Evolutionary conservation across 1,140 invertebrate species (phyloP).

Genomic region (Hyles vespertilio): DNA sequence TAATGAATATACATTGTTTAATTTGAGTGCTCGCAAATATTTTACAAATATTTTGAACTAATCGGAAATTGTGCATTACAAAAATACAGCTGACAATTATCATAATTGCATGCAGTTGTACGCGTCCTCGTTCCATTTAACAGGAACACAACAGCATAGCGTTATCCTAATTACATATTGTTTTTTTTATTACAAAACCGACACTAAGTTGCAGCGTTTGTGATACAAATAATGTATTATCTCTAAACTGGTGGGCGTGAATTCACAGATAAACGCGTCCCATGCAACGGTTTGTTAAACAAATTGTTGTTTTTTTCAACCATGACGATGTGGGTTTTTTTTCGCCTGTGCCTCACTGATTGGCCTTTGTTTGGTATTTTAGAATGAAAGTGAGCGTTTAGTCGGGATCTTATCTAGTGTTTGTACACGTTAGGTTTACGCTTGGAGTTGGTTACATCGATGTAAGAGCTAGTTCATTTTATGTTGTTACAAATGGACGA

Average conservation of each 20-base stretch:
- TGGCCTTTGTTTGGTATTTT: neutral
- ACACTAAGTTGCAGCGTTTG: conserved; percentile 28
- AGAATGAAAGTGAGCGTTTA: neutral
- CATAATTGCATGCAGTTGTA: too few species aligned
- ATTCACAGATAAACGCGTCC: conserved; percentile 56
- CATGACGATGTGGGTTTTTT: conserved; percentile 10
- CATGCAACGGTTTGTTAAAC: conserved; percentile 36
- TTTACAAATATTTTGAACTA: too few species aligned
- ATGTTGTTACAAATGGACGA: too few species aligned
- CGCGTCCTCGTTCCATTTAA: neutral
- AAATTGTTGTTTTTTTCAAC: conserved; percentile 24
- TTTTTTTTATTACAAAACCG: conserved; percentile 9
- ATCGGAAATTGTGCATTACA: too few species aligned
- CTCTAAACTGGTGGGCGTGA: conserved; percentile 48
- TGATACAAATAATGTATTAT: conserved; percentile 54
- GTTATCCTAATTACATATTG: neutral
- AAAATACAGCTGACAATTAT: too few species aligned
- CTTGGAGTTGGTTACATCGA: too few species aligned
- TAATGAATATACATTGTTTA: too few species aligned
- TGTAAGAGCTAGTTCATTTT: too few species aligned
- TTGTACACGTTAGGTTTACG: neutral
- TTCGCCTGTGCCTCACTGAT: neutral
- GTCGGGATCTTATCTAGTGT: conserved; percentile 3
- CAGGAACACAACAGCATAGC: too few species aligned
- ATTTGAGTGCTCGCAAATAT: too few species aligned